A percentile compares a stretch with the other conserved stretches of the same genome.
phyloP scores from a whole-genome alignment of 2,888 invertebrate genomes.

The Ochlodes sylvanus region DNA sequence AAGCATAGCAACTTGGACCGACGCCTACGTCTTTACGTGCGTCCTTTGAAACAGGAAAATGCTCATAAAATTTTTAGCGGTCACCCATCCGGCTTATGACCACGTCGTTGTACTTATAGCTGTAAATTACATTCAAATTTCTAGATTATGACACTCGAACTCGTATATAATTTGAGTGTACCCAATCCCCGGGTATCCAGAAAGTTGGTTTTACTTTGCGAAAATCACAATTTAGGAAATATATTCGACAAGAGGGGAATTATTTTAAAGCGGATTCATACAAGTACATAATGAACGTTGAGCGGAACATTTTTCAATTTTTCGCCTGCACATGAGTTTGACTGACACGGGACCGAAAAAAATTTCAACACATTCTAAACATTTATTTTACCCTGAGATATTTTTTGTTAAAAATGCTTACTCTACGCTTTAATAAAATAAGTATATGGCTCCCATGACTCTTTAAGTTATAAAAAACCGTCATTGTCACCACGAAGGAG shows the following conservation, averaged over 20 bases:
- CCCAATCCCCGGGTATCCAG: neutral
- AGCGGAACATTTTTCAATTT: constrained; percentile 15
- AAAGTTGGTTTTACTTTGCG: neutral
- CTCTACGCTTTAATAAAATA: neutral
- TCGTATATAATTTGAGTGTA: neutral
- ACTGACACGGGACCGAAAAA: constrained; percentile 28
- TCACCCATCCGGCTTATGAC: too few species aligned
- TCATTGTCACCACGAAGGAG: too few species aligned
- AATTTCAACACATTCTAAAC: neutral
- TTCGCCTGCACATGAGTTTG: constrained; percentile 27
- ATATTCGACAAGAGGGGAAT: neutral
- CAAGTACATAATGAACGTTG: neutral
- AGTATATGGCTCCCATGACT: too few species aligned
- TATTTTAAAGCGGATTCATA: neutral
- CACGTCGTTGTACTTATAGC: too few species aligned
- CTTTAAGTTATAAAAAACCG: too few species aligned
- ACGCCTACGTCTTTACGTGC: too few species aligned
- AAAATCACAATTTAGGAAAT: neutral
- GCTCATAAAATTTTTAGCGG: too few species aligned
- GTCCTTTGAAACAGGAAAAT: too few species aligned
- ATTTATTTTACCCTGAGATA: neutral
- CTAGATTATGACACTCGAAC: neutral
- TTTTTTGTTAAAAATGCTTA: neutral
- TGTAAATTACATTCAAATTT: too few species aligned
- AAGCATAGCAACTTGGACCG: too few species aligned